Percentiles rank a stretch among this genome's conserved stretches.
phyloP scores from a whole-genome alignment of 2,888 invertebrate genomes.

The Schizotus pectinicornis region DNA sequence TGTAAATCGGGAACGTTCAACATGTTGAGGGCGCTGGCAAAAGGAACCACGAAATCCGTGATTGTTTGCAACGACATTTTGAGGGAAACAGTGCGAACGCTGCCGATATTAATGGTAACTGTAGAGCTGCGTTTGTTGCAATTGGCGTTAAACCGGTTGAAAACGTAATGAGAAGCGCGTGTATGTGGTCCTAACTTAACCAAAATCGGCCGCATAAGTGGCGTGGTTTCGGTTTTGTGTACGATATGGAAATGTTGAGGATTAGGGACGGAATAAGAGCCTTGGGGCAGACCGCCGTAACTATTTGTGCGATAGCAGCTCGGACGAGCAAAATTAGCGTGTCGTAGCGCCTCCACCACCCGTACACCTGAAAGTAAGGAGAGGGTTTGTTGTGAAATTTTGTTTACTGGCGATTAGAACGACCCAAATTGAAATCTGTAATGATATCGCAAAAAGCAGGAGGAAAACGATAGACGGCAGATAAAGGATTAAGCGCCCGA shows the following conservation, averaged over 20 bases:
- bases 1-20: conserved; percentile 33
- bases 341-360: conserved; percentile 6
- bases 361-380: conserved; percentile 46
- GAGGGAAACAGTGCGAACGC: conserved; percentile 46
- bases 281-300: conserved; percentile 55
- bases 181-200: conserved; percentile 37
- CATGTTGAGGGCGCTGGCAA: conserved; percentile 50
- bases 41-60: conserved; percentile 52
- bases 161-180: conserved; percentile 32
- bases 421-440: conserved; percentile 31
- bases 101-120: conserved; percentile 48
- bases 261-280: conserved; percentile 54
- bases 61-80: conserved; percentile 49
- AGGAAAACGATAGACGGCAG: neutral
- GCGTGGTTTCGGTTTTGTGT: conserved; percentile 43
- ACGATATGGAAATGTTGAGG: conserved; percentile 56
- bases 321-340: conserved; percentile 6
- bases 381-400: conserved; percentile 14
- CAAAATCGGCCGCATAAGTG: conserved; percentile 46
- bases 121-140: conserved; percentile 26
- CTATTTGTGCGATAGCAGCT: conserved; percentile 52
- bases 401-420: neutral
- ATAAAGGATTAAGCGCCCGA: conserved; percentile 4
- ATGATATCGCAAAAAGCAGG: conserved; percentile 17
- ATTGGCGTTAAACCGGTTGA: conserved; percentile 28